Percentiles rank a stretch among this genome's conserved stretches.
Evolutionary conservation across 2,888 invertebrate genomes (phyloP).

Genomic region (Chrysolina americana): DNA sequence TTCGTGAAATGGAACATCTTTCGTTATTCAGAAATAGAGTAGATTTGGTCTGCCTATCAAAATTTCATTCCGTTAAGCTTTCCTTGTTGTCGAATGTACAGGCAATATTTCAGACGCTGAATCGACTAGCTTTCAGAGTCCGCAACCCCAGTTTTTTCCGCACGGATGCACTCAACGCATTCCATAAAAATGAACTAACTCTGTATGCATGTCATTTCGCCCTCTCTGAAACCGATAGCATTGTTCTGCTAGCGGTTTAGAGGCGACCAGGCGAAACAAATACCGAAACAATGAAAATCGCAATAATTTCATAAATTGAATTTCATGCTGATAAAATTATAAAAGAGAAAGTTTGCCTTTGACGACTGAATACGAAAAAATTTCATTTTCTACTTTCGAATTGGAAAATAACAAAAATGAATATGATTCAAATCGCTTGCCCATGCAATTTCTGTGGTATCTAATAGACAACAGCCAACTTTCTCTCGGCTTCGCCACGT

Average conservation of each 20-base stretch:
- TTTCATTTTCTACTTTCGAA: not conserved
- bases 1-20: too few species aligned
- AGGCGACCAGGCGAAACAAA: conserved; percentile 58
- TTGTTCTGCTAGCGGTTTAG: conserved; percentile 56
- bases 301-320: conserved; percentile 12
- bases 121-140: conserved; percentile 19
- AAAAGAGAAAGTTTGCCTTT: conserved; percentile 13
- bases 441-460: too few species aligned
- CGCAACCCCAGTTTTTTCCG: conserved; percentile 58
- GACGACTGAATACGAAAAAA: not conserved
- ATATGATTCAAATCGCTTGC: not conserved
- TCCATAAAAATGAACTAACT: conserved; percentile 62
- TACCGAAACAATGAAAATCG: conserved; percentile 32
- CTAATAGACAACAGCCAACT: too few species aligned
- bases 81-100: conserved; percentile 36
- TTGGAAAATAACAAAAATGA: not conserved
- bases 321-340: conserved; percentile 18
- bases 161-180: conserved; percentile 59
- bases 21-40: not conserved
- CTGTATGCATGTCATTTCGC: conserved; percentile 64
- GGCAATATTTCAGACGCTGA: conserved; percentile 30
- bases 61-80: not conserved
- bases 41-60: not conserved
- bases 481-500: too few species aligned
- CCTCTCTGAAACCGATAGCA: conserved; percentile 60